A percentile compares a stretch with the other conserved stretches of the same genome.
Conservation (phyloP, 1,140 invertebrate species). For the Steinernema feltiae region DNA sequence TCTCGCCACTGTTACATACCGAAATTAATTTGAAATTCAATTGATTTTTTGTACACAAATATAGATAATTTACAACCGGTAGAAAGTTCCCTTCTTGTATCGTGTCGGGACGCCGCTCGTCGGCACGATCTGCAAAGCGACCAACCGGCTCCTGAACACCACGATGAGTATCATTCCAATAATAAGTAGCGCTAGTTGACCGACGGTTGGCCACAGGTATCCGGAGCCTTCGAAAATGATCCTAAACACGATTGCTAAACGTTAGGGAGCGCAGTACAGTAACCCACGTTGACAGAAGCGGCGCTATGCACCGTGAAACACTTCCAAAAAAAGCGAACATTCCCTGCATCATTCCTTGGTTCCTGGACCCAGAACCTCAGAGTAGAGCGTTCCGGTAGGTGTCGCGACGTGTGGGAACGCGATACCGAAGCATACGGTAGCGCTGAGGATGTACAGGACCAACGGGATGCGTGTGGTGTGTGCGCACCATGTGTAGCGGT, state of each 20-base stretch:
- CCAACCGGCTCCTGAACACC: slow-evolving; percentile 26
- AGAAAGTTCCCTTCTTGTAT: slow-evolving; percentile 29
- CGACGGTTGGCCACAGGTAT: slow-evolving; percentile 24
- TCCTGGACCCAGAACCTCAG: slow-evolving; percentile 35
- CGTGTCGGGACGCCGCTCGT: slow-evolving; percentile 6
- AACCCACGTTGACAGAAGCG: slow-evolving; percentile 27
- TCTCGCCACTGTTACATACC: too few relatives aligned
- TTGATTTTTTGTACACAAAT: background rate
- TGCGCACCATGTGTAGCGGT: too few relatives aligned
- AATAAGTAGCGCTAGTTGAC: slow-evolving; percentile 22
- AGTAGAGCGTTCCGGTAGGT: slow-evolving; percentile 29
- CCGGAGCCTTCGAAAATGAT: slow-evolving; percentile 30
- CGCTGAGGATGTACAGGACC: slow-evolving; percentile 23
- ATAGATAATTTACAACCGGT: slow-evolving; percentile 19
- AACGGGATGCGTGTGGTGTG: slow-evolving; percentile 23
- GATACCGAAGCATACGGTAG: slow-evolving; percentile 30
- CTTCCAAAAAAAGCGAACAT: slow-evolving; percentile 33
- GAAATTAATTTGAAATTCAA: too few relatives aligned
- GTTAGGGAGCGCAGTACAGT: background rate
- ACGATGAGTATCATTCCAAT: slow-evolving; percentile 26
- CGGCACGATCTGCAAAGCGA: slow-evolving; percentile 27
- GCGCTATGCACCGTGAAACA: slow-evolving; percentile 32
- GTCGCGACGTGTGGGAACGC: slow-evolving; percentile 27
- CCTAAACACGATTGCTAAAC: slow-evolving; percentile 14
- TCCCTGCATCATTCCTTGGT: slow-evolving; percentile 39